Evolutionary conservation across 53 echinoderm and acorn worm species (phyloP).

Genomic region (Apostichopus leukothele): DNA sequence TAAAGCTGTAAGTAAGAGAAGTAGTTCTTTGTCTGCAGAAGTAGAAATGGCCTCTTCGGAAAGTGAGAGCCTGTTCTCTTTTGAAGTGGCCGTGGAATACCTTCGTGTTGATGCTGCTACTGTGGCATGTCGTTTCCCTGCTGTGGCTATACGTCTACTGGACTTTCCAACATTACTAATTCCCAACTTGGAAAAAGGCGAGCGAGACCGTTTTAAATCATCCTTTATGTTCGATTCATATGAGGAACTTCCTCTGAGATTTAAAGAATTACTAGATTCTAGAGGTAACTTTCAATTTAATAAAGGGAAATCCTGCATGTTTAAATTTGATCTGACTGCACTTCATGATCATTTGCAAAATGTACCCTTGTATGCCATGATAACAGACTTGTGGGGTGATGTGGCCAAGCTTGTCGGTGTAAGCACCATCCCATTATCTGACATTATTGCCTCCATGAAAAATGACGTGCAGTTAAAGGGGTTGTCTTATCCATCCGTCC

Average conservation of each 20-base stretch:
- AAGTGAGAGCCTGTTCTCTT: slow-evolving; percentile 81
- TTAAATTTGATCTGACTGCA: slow-evolving; percentile 68
- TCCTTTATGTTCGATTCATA: slow-evolving; percentile 35
- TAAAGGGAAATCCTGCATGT: slow-evolving; percentile 90
- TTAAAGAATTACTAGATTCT: slow-evolving; percentile 76
- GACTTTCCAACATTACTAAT: slow-evolving; percentile 89
- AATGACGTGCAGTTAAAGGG: slow-evolving; percentile 71
- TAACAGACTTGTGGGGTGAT: slow-evolving; percentile 81
- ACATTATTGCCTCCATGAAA: slow-evolving; percentile 56
- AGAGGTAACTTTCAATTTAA: slow-evolving; percentile 83
- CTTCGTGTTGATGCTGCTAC: slow-evolving; percentile 66
- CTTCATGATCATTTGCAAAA: slow-evolving; percentile 69
- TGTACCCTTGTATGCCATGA: slow-evolving; percentile 86
- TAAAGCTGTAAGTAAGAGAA: neutral
- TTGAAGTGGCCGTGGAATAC: slow-evolving; percentile 84
- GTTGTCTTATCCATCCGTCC: slow-evolving; percentile 75
- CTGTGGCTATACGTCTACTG: slow-evolving; percentile 85
- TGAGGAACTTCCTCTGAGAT: slow-evolving; percentile 52
- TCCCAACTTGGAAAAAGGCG: slow-evolving; percentile 69
- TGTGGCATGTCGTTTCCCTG: slow-evolving; percentile 79
- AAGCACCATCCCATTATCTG: slow-evolving; percentile 70
- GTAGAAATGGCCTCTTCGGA: slow-evolving; percentile 45
- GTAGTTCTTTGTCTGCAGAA: neutral
- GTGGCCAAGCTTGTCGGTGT: slow-evolving; percentile 80
- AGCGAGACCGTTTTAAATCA: slow-evolving; percentile 56